A percentile compares a stretch with the other conserved stretches of the same genome.
Evolutionary conservation across 2,797 vertebrate species (phyloP).

Genomic region (Xerus rutilus): DNA sequence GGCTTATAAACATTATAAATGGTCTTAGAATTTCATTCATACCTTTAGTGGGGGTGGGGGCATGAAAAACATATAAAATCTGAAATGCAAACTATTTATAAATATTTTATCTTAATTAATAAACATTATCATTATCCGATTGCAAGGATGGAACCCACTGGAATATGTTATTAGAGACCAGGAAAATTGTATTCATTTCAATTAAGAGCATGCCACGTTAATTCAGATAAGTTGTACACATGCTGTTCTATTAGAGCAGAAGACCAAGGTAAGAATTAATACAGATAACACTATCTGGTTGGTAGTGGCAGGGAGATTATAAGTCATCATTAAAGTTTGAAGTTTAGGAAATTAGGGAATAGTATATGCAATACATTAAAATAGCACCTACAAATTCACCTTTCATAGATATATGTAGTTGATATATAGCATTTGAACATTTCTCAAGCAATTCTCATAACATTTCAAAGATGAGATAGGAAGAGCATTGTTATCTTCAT

Average conservation of each 20-base stretch:
- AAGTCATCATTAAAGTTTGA: background rate
- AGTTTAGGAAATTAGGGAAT: background rate
- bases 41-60: background rate
- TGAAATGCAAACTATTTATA: conserved; percentile 27
- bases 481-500: background rate
- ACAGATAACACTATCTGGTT: background rate
- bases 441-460: background rate
- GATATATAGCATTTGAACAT: background rate
- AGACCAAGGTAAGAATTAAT: conserved; percentile 37
- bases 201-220: background rate
- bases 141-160: background rate
- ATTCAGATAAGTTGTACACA: background rate
- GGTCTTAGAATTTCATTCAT: background rate
- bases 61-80: conserved; percentile 42
- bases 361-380: conserved; percentile 9
- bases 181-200: background rate
- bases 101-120: conserved; percentile 22
- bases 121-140: background rate
- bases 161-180: conserved; percentile 1
- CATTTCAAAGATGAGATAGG: background rate
- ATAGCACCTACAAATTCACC: background rate
- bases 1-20: conserved; percentile 40
- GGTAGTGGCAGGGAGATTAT: background rate
- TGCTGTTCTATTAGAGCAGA: background rate
- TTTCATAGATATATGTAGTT: background rate